These are phyloP conservation scores for Cremastobaeus sp. DNA, from an alignment of 2,888 invertebrate genomes.

Conservation along the genomic window DNA sequence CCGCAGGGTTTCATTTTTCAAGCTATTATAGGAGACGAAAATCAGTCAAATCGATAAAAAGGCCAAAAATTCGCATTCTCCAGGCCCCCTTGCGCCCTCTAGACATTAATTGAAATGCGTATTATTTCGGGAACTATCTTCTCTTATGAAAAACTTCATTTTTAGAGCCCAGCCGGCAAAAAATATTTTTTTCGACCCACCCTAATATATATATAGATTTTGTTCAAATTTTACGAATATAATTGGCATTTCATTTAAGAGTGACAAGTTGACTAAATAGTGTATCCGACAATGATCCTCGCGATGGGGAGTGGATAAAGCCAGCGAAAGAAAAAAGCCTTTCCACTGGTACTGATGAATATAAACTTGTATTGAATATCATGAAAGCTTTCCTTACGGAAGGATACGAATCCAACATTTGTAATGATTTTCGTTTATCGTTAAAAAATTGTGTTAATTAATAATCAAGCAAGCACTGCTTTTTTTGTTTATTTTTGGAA, in stretches of 20 bases:
- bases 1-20: too few relatives aligned
- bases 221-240: not conserved
- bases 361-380: slow-evolving; percentile 25
- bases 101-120: too few relatives aligned
- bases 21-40: too few relatives aligned
- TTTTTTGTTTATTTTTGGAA: slow-evolving; percentile 4
- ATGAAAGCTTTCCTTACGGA: slow-evolving; percentile 23
- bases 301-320: slow-evolving; percentile 18
- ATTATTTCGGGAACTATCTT: too few relatives aligned
- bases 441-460: slow-evolving; percentile 4
- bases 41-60: too few relatives aligned
- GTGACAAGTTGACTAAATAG: slow-evolving; percentile 19
- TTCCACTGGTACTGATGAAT: slow-evolving; percentile 25
- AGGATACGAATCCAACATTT: slow-evolving; percentile 13
- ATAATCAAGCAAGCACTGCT: not conserved
- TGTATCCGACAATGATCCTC: slow-evolving; percentile 5
- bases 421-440: slow-evolving; percentile 10
- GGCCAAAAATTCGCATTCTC: too few relatives aligned
- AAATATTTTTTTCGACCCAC: too few relatives aligned
- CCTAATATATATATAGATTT: too few relatives aligned
- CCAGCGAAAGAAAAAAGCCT: slow-evolving; percentile 27
- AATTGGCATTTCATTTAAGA: not conserved
- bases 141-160: too few relatives aligned
- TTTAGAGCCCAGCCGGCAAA: too few relatives aligned
- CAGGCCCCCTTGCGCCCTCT: too few relatives aligned